Conservation (phyloP, 2,888 invertebrate genomes). For the Thysanoteuthis rhombus region DNA sequence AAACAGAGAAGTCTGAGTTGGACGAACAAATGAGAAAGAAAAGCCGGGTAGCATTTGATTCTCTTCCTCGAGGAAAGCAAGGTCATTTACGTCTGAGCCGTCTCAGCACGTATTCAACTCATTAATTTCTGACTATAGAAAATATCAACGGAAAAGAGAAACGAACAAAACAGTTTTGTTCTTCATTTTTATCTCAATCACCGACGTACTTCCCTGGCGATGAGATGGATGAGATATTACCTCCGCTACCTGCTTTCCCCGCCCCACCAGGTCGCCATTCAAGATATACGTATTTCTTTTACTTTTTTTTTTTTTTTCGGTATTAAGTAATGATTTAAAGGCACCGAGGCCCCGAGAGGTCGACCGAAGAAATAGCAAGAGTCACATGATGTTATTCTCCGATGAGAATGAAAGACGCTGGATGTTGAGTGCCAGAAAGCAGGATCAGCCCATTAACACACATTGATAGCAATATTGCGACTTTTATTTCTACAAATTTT, state of each 20-base stretch:
- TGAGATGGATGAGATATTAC: background rate
- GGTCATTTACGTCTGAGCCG: background rate
- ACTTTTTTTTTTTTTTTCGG: background rate
- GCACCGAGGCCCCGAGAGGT: background rate
- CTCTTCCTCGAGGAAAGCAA: background rate
- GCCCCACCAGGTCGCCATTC: no score
- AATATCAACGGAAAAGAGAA: background rate
- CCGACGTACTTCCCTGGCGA: background rate
- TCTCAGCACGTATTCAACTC: background rate
- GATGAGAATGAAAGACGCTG: background rate
- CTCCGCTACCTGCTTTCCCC: background rate
- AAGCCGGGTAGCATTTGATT: background rate
- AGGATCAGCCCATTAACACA: background rate
- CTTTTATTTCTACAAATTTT: background rate
- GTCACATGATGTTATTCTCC: background rate
- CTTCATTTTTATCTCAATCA: background rate
- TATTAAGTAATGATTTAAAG: background rate
- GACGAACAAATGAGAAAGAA: background rate
- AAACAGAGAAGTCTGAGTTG: background rate
- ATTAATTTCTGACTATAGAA: background rate
- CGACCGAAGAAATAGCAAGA: background rate
- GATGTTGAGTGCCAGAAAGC: background rate
- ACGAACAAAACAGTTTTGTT: background rate
- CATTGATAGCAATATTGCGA: no score
- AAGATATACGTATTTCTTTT: background rate